Percentiles rank a stretch among this genome's conserved stretches.
These are phyloP conservation scores for Tipula lateralis DNA, from an alignment of 2,888 invertebrate genomes.

Conservation along the genomic window DNA sequence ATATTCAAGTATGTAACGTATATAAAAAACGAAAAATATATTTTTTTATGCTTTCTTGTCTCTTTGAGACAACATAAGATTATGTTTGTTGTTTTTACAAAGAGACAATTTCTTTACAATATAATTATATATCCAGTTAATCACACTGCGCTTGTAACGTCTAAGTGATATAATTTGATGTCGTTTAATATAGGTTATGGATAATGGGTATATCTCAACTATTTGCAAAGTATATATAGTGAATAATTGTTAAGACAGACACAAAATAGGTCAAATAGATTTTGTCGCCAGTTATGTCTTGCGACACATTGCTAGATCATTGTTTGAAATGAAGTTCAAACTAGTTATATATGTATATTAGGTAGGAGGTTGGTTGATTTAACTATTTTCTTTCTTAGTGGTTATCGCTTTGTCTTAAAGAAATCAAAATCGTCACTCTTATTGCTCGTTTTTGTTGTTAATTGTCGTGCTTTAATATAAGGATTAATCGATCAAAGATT, in stretches of 20 bases:
- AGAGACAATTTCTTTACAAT: background rate
- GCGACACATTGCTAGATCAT: no score
- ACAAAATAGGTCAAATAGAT: background rate
- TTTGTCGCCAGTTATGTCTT: no score
- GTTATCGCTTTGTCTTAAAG: no score
- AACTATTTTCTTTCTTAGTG: no score
- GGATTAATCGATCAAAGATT: no score
- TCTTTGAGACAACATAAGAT: background rate
- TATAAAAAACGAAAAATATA: background rate
- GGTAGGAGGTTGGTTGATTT: no score
- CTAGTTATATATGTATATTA: no score
- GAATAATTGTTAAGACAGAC: background rate
- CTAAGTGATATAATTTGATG: background rate
- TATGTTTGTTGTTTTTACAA: background rate
- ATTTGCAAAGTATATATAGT: background rate
- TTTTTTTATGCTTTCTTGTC: background rate
- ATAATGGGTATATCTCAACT: background rate
- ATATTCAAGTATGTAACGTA: background rate
- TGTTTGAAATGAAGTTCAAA: no score
- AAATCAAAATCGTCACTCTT: no score
- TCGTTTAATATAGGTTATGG: background rate
- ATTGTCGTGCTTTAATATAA: no score
- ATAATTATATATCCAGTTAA: conserved; percentile 11
- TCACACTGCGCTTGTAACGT: background rate
- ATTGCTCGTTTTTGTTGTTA: no score